phyloP scores from a whole-genome alignment of 2,113 vertebrate genomes.

The Plecotus auritus region DNA sequence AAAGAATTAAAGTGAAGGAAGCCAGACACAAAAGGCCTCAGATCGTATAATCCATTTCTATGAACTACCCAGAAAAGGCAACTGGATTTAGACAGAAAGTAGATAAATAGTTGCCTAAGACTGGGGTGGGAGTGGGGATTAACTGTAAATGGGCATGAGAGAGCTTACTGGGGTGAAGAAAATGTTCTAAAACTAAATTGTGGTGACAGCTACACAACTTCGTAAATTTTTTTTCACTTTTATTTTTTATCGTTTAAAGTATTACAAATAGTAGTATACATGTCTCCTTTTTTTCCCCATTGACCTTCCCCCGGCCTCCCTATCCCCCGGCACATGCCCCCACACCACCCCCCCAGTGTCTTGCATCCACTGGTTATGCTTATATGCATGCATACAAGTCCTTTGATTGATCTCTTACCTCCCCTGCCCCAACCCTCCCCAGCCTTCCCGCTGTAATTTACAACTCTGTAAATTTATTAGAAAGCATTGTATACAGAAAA shows the following conservation, averaged over 20 bases:
- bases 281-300: too few species aligned
- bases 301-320: too few species aligned
- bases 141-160: background rate
- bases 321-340: too few species aligned
- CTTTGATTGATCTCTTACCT: too few species aligned
- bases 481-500: background rate
- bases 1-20: background rate
- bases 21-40: background rate
- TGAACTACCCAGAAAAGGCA: conserved; percentile 25
- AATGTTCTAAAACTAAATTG: background rate
- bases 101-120: background rate
- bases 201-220: background rate
- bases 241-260: too few species aligned
- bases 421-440: too few species aligned
- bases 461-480: background rate
- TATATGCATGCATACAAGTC: too few species aligned
- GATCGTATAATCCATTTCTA: background rate
- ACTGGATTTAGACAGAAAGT: background rate
- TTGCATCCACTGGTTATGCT: too few species aligned
- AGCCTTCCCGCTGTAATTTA: background rate
- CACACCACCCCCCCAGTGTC: too few species aligned
- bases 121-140: background rate
- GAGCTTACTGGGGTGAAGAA: background rate
- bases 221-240: background rate
- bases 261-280: too few species aligned